phyloP scores from a whole-genome alignment of 2,113 vertebrate species.

The Colius striatus region DNA sequence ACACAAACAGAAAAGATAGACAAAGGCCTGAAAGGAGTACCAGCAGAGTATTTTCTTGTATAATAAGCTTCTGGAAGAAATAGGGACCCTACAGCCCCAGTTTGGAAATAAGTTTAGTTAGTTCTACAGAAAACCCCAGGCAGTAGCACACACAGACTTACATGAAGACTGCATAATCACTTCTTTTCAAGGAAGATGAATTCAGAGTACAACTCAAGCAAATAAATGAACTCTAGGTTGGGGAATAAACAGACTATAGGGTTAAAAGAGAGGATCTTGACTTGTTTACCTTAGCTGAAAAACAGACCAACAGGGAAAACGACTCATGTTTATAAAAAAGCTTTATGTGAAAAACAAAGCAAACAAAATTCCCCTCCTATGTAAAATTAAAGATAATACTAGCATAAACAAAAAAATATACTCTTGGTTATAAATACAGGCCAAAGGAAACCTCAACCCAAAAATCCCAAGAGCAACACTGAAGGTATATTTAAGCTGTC shows the following conservation, averaged over 20 bases:
- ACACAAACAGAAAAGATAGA: neutral
- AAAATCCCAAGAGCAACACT: neutral
- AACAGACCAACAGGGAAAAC: neutral
- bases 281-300: neutral
- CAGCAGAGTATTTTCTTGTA: neutral
- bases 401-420: neutral
- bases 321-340: neutral
- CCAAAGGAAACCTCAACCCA: neutral
- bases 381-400: neutral
- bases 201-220: neutral
- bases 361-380: neutral
- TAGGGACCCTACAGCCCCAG: neutral
- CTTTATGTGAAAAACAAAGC: neutral
- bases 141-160: neutral
- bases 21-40: neutral
- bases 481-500: neutral
- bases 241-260: neutral
- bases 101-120: neutral
- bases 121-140: neutral
- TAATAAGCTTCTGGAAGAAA: neutral
- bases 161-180: neutral
- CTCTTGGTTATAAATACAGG: neutral
- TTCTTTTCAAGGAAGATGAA: neutral
- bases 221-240: neutral
- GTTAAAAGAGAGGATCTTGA: neutral